These are phyloP conservation scores for Hylaeus anthracinus DNA, from an alignment of 1,140 invertebrate species.

Conservation along the genomic window DNA sequence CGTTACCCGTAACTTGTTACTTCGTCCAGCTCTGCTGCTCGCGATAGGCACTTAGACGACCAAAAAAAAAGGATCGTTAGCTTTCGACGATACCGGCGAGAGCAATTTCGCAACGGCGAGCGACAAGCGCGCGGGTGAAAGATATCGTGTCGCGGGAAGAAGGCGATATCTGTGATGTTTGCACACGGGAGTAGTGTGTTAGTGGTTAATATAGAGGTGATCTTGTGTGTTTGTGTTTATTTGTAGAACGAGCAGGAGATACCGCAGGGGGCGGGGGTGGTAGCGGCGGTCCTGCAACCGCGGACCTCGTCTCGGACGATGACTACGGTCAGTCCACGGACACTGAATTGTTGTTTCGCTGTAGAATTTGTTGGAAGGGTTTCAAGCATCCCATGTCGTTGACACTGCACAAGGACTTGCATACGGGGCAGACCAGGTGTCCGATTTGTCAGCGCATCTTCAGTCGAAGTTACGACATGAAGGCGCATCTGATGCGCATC, in stretches of 20 bases:
- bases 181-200: slow-evolving; percentile 26
- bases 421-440: slow-evolving; percentile 87
- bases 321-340: slow-evolving; percentile 71
- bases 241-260: slow-evolving; percentile 74
- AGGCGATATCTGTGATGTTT: slow-evolving; percentile 16
- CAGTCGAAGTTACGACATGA: slow-evolving; percentile 85
- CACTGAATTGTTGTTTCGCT: slow-evolving; percentile 82
- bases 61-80: not conserved
- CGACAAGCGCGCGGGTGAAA: not conserved
- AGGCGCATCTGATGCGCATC: slow-evolving; percentile 83
- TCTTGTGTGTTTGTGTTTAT: slow-evolving; percentile 73
- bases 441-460: slow-evolving; percentile 84
- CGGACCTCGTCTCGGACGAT: slow-evolving; percentile 68
- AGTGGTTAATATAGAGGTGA: slow-evolving; percentile 63
- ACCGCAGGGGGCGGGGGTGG: slow-evolving; percentile 55
- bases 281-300: slow-evolving; percentile 44
- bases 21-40: too few relatives aligned
- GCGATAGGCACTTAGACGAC: too few relatives aligned
- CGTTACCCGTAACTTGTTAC: too few relatives aligned
- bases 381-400: slow-evolving; percentile 89
- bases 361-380: slow-evolving; percentile 87
- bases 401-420: slow-evolving; percentile 88
- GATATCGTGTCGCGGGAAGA: not conserved
- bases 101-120: not conserved
- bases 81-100: not conserved